Base-by-base conservation (phyloP, 1,140 invertebrate genomes). In the Stegodyphus mimosarum region DNA sequence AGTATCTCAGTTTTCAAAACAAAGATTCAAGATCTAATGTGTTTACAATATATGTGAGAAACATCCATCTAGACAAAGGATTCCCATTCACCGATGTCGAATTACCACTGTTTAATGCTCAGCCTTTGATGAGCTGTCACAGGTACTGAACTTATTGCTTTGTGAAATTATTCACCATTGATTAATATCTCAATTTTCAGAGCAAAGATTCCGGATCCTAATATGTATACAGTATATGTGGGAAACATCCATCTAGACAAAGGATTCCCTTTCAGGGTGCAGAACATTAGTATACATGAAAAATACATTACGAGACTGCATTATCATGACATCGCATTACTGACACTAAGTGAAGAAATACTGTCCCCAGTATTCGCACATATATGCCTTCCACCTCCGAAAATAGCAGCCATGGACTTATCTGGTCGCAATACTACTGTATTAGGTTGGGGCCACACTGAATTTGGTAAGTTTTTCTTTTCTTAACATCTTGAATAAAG, bases 281-380 rank as follows among this genome's bases (percentile, higher is more conserved):
- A n/a, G 17, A 64, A 64, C 11, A 85, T 85, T 51, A 33, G 33
- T 4, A 10, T 85, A 6, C 83, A 85, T 69, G 64, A 70, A 18
- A 18, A 33, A 6, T 85, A 77, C 53, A 49, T 49, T 0, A 18
- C 51, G 6, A 18, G 60, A 2, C 52, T 60, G 5, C n/a, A 77
- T 63, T 77, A 85, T 17, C 51, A 85, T 49, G 83, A 85, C 13
- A 70, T 85, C n/a, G 83, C 83, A n/a, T 60, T 85, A 4, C 55
- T 85, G 15, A 63, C 52, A 5, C 49, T 85, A 18, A 15, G 60
- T 18, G 48, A 85, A 64, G 75, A 78, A 13, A 60, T 85, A 10
- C 51, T 77, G 17, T 7, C 10, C 0, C 73, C 73, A 6, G 17
- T 17, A 17, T 53, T 76, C 2, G 64, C 83, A 13, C 83, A 76